Conservation (phyloP, 2,797 vertebrate genomes). For the Pteronotus mesoamericanus region DNA sequence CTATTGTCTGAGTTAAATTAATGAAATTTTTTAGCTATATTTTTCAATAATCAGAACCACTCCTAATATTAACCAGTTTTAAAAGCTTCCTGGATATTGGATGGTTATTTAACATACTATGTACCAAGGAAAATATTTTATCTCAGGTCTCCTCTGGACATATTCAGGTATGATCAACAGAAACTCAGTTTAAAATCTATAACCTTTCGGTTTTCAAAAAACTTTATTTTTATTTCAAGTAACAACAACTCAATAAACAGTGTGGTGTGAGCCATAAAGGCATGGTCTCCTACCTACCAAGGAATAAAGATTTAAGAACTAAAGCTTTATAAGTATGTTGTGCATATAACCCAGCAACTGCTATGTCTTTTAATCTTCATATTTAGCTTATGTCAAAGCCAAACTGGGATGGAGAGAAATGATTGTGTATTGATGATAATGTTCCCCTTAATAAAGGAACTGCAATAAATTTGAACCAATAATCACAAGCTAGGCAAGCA, state of each 20-base stretch:
- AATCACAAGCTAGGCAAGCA: constrained; percentile 21
- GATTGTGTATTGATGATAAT: background rate
- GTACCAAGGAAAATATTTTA: background rate
- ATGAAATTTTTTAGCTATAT: background rate
- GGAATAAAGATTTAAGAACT: background rate
- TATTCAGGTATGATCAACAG: background rate
- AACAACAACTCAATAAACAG: background rate
- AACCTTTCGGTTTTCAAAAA: background rate
- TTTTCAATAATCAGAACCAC: background rate
- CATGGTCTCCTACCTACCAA: background rate
- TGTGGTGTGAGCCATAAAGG: background rate
- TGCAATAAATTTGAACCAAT: constrained; percentile 2
- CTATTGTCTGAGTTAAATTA: background rate
- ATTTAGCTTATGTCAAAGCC: background rate
- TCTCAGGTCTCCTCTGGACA: background rate
- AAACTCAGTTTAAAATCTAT: background rate
- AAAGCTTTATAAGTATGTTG: background rate
- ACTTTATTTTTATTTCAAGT: background rate
- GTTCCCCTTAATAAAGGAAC: background rate
- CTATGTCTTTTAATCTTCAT: background rate
- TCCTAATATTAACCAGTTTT: background rate
- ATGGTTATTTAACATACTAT: background rate
- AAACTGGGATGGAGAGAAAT: background rate
- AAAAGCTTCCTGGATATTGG: background rate
- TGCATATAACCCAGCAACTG: background rate